Evolutionary conservation across 2,888 invertebrate species (phyloP).

Genomic region (Cephus pygmeus): DNA sequence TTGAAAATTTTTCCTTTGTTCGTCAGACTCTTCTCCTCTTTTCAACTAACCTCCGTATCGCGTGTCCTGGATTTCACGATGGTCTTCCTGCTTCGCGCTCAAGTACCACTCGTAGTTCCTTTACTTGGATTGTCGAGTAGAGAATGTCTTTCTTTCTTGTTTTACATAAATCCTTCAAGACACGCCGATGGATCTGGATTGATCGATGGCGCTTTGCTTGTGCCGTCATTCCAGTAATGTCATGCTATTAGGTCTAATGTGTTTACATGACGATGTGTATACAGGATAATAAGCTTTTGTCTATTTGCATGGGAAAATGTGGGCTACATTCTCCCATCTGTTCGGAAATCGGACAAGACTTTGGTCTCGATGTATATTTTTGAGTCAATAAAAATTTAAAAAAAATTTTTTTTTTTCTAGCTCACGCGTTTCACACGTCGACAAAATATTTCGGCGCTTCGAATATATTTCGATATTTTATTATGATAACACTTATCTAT

Average conservation of each 20-base stretch:
- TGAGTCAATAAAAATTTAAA: background rate
- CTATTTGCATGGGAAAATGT: background rate
- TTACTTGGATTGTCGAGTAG: background rate
- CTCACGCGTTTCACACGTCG: background rate
- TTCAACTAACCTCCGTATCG: background rate
- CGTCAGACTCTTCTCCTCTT: background rate
- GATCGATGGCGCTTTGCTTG: background rate
- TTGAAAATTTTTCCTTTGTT: background rate
- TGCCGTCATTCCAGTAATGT: background rate
- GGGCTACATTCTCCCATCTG: background rate
- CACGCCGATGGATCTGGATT: background rate
- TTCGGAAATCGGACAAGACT: background rate
- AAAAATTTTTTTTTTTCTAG: too few species aligned
- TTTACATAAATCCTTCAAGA: background rate
- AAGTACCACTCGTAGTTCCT: background rate
- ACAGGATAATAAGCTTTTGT: background rate
- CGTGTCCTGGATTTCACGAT: constrained; percentile 7
- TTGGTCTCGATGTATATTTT: background rate
- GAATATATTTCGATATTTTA: background rate
- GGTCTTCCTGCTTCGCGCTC: constrained; percentile 23
- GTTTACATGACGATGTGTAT: background rate
- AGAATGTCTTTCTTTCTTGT: background rate
- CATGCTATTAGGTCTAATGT: background rate
- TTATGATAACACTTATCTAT: background rate
- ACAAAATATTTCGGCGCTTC: background rate